These are phyloP conservation scores for Notiomystis cincta DNA, from an alignment of 2,113 vertebrate species.

Conservation along the genomic window DNA sequence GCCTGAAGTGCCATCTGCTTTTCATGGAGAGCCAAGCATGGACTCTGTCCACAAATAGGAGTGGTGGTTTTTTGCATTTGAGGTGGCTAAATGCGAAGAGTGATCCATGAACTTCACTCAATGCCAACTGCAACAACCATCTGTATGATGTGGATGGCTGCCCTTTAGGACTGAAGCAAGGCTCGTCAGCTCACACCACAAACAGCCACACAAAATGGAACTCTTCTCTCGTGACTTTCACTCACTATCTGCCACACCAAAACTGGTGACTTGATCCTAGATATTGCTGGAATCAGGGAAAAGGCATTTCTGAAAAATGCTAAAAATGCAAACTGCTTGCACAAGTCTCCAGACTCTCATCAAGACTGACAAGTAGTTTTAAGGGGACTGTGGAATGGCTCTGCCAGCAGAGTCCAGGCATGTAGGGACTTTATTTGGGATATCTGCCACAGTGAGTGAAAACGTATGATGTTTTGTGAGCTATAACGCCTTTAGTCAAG, in stretches of 20 bases:
- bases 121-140: not conserved
- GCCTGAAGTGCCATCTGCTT: not conserved
- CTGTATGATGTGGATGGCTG: not conserved
- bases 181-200: not conserved
- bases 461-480: conserved; percentile 34
- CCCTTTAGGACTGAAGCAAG: not conserved
- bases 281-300: not conserved
- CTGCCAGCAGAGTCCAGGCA: not conserved
- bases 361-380: not conserved
- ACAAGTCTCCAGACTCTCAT: not conserved
- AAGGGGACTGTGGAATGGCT: not conserved
- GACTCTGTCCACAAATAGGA: not conserved
- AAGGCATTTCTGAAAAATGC: not conserved
- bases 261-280: not conserved
- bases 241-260: not conserved
- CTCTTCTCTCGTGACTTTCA: not conserved
- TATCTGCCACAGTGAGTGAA: not conserved
- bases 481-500: not conserved
- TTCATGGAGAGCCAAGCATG: not conserved
- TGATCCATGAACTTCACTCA: not conserved
- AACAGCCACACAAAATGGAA: not conserved
- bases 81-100: not conserved
- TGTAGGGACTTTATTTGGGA: not conserved
- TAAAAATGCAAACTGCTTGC: not conserved
- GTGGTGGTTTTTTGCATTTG: not conserved